Evolutionary conservation across 1,140 invertebrate species (phyloP).

Genomic region (Lordiphosa collinella): DNA sequence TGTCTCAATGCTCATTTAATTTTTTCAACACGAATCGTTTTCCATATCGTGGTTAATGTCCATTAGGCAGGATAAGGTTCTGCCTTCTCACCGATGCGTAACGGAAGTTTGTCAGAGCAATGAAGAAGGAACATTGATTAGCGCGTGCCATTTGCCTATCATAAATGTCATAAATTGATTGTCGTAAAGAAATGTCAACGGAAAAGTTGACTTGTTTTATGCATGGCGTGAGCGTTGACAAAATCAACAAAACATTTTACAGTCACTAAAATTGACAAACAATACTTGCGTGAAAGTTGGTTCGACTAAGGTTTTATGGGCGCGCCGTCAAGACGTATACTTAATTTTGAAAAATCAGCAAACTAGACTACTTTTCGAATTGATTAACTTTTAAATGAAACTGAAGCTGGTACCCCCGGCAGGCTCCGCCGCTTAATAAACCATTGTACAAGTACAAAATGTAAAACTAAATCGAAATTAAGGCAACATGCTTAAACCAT

Average conservation of each 20-base stretch:
- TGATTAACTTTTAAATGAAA: slow-evolving; percentile 69
- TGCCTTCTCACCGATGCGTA: slow-evolving; percentile 52
- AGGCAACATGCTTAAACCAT: not conserved
- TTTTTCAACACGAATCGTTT: slow-evolving; percentile 51
- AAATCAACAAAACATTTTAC: slow-evolving; percentile 48
- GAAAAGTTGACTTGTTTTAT: slow-evolving; percentile 43
- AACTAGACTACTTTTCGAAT: slow-evolving; percentile 60
- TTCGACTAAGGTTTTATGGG: slow-evolving; percentile 9
- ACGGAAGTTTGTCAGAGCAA: slow-evolving; percentile 43
- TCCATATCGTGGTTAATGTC: slow-evolving; percentile 52
- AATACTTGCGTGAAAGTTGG: slow-evolving; percentile 1
- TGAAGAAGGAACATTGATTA: slow-evolving; percentile 51
- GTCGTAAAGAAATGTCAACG: slow-evolving; percentile 44
- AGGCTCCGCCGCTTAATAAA: slow-evolving; percentile 20
- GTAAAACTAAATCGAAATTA: slow-evolving; percentile 24
- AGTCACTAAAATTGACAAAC: slow-evolving; percentile 49
- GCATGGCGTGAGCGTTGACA: slow-evolving; percentile 1
- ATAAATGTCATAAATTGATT: slow-evolving; percentile 67
- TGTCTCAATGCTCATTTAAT: slow-evolving; percentile 64
- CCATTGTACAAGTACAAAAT: slow-evolving; percentile 29
- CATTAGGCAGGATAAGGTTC: slow-evolving; percentile 46
- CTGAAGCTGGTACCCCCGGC: slow-evolving; percentile 23
- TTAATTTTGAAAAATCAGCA: slow-evolving; percentile 45
- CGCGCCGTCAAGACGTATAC: slow-evolving; percentile 47
- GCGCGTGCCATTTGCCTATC: slow-evolving; percentile 70